phyloP scores from a whole-genome alignment of 2,888 invertebrate species.

The Pheosia gnoma region DNA sequence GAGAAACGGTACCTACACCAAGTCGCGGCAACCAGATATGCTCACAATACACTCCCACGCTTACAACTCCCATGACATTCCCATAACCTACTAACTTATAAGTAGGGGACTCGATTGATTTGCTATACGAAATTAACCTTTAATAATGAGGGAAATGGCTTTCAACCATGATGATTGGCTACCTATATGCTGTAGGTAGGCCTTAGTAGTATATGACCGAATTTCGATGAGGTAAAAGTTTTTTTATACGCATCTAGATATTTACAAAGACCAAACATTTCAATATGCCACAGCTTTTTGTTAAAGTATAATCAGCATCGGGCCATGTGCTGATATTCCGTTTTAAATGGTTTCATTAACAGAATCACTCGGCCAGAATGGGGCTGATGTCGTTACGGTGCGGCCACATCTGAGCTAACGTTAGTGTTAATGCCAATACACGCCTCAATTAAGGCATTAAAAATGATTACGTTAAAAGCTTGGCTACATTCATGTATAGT shows the following conservation, averaged over 20 bases:
- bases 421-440: no score
- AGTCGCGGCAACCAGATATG: slow-evolving; percentile 26
- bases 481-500: background rate
- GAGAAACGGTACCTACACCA: slow-evolving; percentile 21
- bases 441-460: no score
- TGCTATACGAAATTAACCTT: slow-evolving; percentile 10
- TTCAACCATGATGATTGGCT: background rate
- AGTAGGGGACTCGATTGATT: slow-evolving; percentile 8
- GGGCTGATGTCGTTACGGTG: slow-evolving; percentile 1
- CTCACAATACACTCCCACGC: slow-evolving; percentile 32
- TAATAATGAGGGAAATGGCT: background rate
- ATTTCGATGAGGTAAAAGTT: no score
- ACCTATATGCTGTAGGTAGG: no score
- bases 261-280: no score
- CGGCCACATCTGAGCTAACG: no score
- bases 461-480: background rate
- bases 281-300: no score
- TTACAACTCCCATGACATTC: slow-evolving; percentile 25
- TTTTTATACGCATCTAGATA: no score
- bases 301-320: no score
- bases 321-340: background rate
- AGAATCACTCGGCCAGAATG: slow-evolving; percentile 1
- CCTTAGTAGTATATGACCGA: no score
- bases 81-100: slow-evolving; percentile 37
- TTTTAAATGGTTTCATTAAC: slow-evolving; percentile 4